Conservation (phyloP, 2,888 invertebrate genomes). For the Ormia ochracea region DNA sequence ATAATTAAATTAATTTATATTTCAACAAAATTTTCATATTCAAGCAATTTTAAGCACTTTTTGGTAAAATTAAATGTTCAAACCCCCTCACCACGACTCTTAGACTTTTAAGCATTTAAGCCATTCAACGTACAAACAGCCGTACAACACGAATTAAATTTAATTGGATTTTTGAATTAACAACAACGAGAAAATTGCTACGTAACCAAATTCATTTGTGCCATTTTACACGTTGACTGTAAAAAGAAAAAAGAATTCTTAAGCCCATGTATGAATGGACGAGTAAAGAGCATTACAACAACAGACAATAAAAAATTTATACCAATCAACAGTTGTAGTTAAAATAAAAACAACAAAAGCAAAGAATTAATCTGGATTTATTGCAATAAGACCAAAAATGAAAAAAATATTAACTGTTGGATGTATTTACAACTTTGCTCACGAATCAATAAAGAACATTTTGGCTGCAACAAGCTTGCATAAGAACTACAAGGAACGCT, state of each 20-base stretch:
- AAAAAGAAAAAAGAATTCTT: not conserved
- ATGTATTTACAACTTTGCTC: too few relatives aligned
- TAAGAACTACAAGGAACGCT: too few relatives aligned
- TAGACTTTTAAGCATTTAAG: conserved; percentile 44
- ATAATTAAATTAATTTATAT: not conserved
- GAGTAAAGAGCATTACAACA: conserved; percentile 32
- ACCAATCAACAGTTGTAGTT: conserved; percentile 64
- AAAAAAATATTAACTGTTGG: conserved; percentile 30
- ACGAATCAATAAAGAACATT: conserved; percentile 6
- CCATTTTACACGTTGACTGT: conserved; percentile 36
- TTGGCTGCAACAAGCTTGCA: not conserved
- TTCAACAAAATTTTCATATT: not conserved
- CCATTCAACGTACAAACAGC: conserved; percentile 21
- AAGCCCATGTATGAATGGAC: not conserved
- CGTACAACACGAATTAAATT: conserved; percentile 65
- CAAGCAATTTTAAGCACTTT: not conserved
- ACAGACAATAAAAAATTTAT: conserved; percentile 28
- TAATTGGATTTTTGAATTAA: conserved; percentile 66
- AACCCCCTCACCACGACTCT: not conserved
- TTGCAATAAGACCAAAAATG: conserved; percentile 45
- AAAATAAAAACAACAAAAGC: conserved; percentile 58
- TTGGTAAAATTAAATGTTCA: not conserved
- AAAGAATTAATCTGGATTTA: conserved; percentile 60
- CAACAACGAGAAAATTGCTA: conserved; percentile 40
- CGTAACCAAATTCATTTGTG: conserved; percentile 56